Evolutionary conservation across 2,888 invertebrate species (phyloP), one percentile per base, ranked within the genome.

Genomic region (Epinotia brunnichana): DNA sequence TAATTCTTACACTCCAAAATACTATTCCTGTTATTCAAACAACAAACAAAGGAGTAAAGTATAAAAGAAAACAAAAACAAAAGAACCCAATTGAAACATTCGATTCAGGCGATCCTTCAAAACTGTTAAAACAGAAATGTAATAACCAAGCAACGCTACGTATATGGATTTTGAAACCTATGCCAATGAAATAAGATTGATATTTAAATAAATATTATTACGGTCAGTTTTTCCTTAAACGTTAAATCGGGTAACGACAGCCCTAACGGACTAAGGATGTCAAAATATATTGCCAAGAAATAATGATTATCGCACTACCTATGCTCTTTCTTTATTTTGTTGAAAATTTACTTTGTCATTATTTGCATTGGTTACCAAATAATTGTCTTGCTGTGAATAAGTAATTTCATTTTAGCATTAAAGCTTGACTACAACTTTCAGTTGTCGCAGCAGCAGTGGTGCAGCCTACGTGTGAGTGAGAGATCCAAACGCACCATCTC

Each of bases 51-150:
- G 44, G 39, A 48, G 61, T 57, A 17, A 41, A 51, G 17, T 24
- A 64, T 35, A 60, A 71, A 21, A 17, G 17, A 21, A 29, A 53
- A 60, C 41, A 39, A 29, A 19, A 66, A 71, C 53, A 66, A 66
- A 53, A 60, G 59, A 15, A 54, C 44, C n/a, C 60, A 66, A 71
- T 71, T 66, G 71, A 61, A 71, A 13, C 60, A 44, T 61, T 71
- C 66, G 54, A 60, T 60, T 63, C 63, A 29, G 15, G 19, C 53
- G 63, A 64, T 35, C 64, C 54, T 10, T 11, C 9, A 24, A 13
- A 10, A 35, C 11, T 2, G 19, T 3, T 15, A 2, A n/a, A 48
- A 15, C 44, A 3, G 15, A 15, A 44, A 44, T 44, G 44, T 44
- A 2, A 44, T 44, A 44, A 48, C 48, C n/a, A 13, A 48, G n/a